Evolutionary conservation across 2,113 vertebrate genomes (phyloP), one percentile per base, ranked within the genome.

Genomic region (Alligator sinensis): DNA sequence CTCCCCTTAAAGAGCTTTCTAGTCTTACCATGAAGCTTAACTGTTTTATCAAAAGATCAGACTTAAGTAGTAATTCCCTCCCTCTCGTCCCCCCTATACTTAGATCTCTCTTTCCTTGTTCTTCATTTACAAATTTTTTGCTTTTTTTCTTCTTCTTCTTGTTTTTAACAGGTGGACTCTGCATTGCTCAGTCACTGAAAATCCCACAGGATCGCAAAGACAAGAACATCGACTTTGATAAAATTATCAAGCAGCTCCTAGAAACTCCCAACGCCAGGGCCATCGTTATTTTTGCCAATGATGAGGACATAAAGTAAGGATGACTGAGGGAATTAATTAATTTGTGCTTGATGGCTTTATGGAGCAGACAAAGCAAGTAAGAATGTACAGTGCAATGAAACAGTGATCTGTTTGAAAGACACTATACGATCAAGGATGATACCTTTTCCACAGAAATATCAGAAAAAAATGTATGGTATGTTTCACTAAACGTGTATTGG

Each of bases 151-250:
- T 58, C 68, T 82, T 5, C 90, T 54, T n/a, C 62, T 81, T 74
- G 86, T 82, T 92, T 84, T 93, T 83, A 87, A 80, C 98, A 99
- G 99, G 99, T 95, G 99, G 99, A 86, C 98, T 99, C 97, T 99
- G 99, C 97, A 99, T 99, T 60, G 99, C 99, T 82, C 99, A 99
- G 98, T 99, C 99, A 2, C 97, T 99, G 98, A 99, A 99, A 98
- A 99, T 99, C 87, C 98, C 99, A 54, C 98, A 99, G 68, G 98
- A 99, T 61, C 98, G 98, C 96, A 99, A 98, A 97, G 97, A 98
- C 97, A 98, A 98, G 80, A 98, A 97, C 47, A 98, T 98, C 2
- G 98, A 99, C 97, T 99, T 99, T 6, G 99, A 99, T 72, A 99
- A 98, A 90, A 98, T 99, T 89, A 99, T 99, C 97, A 98, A 96